phyloP scores from a whole-genome alignment of 2,113 vertebrate genomes.

The Mungos mungo region DNA sequence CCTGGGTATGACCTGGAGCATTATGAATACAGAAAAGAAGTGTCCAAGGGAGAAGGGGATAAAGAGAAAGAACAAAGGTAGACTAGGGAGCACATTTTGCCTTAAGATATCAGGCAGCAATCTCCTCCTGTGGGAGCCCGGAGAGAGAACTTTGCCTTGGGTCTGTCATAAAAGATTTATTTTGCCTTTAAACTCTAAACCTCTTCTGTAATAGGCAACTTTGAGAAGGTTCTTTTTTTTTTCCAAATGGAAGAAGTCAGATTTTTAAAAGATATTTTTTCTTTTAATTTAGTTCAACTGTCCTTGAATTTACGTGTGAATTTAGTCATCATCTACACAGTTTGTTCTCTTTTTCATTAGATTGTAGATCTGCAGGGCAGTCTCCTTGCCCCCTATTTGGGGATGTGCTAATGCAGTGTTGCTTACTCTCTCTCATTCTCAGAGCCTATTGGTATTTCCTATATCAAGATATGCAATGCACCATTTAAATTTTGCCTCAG shows the following conservation, averaged over 20 bases:
- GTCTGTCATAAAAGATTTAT: slow-evolving; percentile 35
- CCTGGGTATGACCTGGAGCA: not conserved
- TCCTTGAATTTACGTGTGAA: not conserved
- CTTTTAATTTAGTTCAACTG: not conserved
- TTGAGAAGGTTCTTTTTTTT: not conserved
- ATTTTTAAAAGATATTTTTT: not conserved
- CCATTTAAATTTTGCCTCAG: not conserved
- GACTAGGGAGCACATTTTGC: slow-evolving; percentile 15
- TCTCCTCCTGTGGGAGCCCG: not conserved
- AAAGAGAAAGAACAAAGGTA: not conserved
- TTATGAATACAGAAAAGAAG: not conserved
- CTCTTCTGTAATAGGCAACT: not conserved
- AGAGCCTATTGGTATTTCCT: not conserved
- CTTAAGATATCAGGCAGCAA: not conserved
- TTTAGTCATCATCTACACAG: not conserved
- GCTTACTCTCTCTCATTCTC: not conserved
- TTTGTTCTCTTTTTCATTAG: not conserved
- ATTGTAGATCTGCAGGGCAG: not conserved
- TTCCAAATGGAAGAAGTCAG: not conserved
- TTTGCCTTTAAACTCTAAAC: slow-evolving; percentile 15
- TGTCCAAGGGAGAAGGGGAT: not conserved
- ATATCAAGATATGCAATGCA: not conserved
- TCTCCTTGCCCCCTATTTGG: not conserved
- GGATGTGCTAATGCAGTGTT: not conserved
- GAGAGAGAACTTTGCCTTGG: not conserved